A percentile compares a stretch with the other conserved stretches of the same genome.
Conservation (phyloP, 2,797 vertebrate genomes). For the Sebastes melanostomus region DNA sequence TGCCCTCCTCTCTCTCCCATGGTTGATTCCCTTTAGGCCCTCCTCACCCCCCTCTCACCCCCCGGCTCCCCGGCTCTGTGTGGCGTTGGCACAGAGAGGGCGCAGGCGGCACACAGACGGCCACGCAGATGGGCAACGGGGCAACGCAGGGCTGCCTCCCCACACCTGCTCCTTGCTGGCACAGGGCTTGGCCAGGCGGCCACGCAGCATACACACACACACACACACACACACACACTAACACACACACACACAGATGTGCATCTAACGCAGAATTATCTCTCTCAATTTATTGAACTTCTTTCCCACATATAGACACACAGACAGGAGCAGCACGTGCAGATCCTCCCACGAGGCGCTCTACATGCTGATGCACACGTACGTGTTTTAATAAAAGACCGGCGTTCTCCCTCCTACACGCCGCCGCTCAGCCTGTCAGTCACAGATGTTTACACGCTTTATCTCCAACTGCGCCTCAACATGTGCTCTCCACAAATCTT, state of each 20-base stretch:
- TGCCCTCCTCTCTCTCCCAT: constrained; percentile 75
- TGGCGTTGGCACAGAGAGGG: constrained; percentile 81
- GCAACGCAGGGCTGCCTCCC: constrained; percentile 81
- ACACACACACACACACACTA: constrained; percentile 30
- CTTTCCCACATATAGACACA: constrained; percentile 49
- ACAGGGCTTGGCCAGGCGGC: constrained; percentile 49
- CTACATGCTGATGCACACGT: constrained; percentile 41
- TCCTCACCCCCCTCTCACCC: constrained; percentile 59
- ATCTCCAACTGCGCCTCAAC: constrained; percentile 71
- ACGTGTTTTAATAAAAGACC: constrained; percentile 51
- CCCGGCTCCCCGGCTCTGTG: constrained; percentile 65
- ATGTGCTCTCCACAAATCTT: constrained; percentile 64
- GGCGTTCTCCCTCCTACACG: constrained; percentile 62
- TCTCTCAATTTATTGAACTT: constrained; percentile 61
- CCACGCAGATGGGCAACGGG: constrained; percentile 86
- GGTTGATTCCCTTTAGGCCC: constrained; percentile 76
- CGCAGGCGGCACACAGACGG: constrained; percentile 86
- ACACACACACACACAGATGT: constrained; percentile 52
- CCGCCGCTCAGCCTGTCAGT: constrained; percentile 71
- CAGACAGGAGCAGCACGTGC: constrained; percentile 25
- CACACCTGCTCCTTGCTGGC: constrained; percentile 87
- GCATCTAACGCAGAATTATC: constrained; percentile 59
- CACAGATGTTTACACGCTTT: constrained; percentile 78
- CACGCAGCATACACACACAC: constrained; percentile 30
- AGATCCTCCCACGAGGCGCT: constrained; percentile 46